Percentiles rank a stretch among this genome's conserved stretches.
Evolutionary conservation across 1,140 invertebrate genomes (phyloP).

Genomic region (Arion vulgaris): DNA sequence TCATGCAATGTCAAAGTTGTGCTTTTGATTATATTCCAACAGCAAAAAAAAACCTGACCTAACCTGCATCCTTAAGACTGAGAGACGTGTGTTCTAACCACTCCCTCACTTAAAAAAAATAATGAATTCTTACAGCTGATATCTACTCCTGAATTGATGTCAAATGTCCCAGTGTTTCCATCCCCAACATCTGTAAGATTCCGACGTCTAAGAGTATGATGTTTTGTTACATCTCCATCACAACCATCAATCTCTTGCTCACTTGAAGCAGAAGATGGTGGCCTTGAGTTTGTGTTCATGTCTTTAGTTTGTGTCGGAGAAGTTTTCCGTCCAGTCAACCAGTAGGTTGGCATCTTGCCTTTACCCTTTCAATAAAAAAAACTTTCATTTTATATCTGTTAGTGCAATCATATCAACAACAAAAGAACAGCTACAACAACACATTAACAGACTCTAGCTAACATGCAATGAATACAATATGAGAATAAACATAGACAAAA

Average conservation of each 20-base stretch:
- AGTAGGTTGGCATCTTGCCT: constrained; percentile 30
- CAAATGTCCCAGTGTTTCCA: background rate
- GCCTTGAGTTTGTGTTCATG: background rate
- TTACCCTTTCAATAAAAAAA: constrained; percentile 23
- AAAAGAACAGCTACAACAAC: no score
- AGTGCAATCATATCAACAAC: no score
- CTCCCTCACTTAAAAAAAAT: no score
- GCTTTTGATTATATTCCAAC: no score
- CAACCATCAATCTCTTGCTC: constrained; percentile 21
- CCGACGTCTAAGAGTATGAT: background rate
- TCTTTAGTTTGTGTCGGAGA: background rate
- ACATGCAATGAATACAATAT: no score
- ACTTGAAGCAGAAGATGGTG: background rate
- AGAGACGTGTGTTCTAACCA: no score
- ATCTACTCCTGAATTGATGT: background rate
- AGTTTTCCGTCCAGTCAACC: constrained; percentile 7
- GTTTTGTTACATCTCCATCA: constrained; percentile 29
- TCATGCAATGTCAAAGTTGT: no score
- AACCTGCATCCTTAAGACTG: no score
- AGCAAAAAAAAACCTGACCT: no score
- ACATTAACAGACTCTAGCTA: no score
- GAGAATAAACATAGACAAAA: no score
- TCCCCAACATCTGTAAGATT: background rate
- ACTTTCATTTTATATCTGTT: background rate
- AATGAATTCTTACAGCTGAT: background rate